These are phyloP conservation scores for Scatophagus argus DNA, from an alignment of 2,113 vertebrate genomes.

Conservation along the genomic window DNA sequence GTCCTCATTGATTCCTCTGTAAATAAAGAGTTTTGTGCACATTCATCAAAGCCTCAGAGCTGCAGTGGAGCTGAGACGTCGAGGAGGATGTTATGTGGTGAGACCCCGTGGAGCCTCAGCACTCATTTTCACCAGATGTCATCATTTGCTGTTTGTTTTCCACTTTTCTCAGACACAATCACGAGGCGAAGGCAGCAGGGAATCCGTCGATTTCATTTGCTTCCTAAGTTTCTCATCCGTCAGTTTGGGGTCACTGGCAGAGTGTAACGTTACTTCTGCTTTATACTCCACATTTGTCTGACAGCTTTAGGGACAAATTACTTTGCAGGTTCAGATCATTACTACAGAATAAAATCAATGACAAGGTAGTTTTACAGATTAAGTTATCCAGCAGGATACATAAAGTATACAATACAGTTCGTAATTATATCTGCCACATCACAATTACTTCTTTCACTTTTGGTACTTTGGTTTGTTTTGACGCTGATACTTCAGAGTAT, in stretches of 20 bases:
- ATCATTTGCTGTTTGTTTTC: constrained; percentile 31
- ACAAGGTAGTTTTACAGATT: not conserved
- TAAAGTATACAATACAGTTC: too few relatives aligned
- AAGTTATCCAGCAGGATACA: too few relatives aligned
- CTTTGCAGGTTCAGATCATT: not conserved
- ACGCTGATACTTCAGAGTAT: too few relatives aligned
- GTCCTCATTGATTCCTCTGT: constrained; percentile 1
- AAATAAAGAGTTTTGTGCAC: constrained; percentile 1
- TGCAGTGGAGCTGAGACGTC: not conserved
- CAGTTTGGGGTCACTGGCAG: not conserved
- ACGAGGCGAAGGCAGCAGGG: not conserved
- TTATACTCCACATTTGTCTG: not conserved
- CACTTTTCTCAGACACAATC: constrained; percentile 17
- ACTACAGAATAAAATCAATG: not conserved
- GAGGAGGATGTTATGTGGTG: not conserved
- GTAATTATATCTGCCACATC: too few relatives aligned
- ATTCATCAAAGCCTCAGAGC: not conserved
- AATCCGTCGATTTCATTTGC: not conserved
- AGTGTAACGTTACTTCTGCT: not conserved
- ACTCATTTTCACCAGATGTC: constrained; percentile 45
- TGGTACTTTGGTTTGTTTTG: too few relatives aligned
- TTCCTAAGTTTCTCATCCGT: not conserved
- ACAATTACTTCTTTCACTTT: not conserved
- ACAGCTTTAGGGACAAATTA: not conserved
- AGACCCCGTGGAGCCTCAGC: not conserved